Conservation (phyloP, 1,140 invertebrate genomes). For the Procambarus clarkii region DNA sequence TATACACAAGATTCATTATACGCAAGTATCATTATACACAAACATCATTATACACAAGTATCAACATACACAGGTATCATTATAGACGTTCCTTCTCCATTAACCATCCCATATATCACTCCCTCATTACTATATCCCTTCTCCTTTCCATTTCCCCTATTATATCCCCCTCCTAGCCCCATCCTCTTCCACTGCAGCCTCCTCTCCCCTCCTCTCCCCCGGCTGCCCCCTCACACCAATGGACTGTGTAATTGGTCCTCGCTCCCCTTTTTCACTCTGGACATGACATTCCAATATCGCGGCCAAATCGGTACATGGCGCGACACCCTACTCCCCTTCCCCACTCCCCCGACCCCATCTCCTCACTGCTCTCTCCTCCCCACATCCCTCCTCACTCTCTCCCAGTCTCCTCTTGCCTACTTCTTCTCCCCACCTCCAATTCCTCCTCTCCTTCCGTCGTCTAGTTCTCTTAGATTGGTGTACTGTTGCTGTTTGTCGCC, state of each 20-base stretch:
- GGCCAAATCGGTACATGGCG: slow-evolving; percentile 63
- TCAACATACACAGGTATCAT: too few species aligned
- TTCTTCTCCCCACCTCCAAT: background rate
- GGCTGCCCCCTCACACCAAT: slow-evolving; percentile 49
- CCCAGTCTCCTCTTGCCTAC: background rate
- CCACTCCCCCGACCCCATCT: background rate
- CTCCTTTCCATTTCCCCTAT: background rate
- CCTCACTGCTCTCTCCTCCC: background rate
- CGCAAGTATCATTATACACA: too few species aligned
- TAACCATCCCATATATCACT: background rate
- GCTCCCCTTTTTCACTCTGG: slow-evolving; percentile 62
- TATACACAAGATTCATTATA: too few species aligned
- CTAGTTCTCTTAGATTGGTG: background rate
- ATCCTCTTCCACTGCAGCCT: background rate
- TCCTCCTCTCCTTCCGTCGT: background rate
- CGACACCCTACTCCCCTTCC: background rate
- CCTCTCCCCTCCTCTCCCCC: background rate
- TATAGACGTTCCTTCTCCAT: too few species aligned
- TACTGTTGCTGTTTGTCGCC: too few species aligned
- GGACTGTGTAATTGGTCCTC: slow-evolving; percentile 60
- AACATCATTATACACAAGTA: too few species aligned
- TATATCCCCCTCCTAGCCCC: background rate
- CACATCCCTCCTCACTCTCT: background rate
- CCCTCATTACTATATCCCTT: background rate
- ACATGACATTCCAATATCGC: slow-evolving; percentile 64